Percentiles rank a stretch among this genome's conserved stretches.
These are phyloP conservation scores for Aurelia aurita complex sp. Pacific DNA, from an alignment of 30 jellyfish, hydroid and myxozoan species.

Conservation along the genomic window DNA sequence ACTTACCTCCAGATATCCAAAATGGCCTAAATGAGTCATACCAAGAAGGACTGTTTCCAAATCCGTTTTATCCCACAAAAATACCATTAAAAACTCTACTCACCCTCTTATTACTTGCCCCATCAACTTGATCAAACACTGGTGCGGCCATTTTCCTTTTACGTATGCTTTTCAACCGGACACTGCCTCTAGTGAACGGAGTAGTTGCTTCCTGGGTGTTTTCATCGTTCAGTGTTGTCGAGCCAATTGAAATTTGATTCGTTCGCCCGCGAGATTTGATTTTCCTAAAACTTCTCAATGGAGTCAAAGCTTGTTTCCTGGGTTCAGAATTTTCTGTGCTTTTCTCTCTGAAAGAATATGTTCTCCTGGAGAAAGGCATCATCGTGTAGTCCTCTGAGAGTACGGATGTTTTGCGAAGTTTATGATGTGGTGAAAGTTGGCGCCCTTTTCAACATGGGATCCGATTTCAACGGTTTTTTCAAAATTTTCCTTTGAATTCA, in stretches of 20 bases:
- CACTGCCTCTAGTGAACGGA: conserved; percentile 68
- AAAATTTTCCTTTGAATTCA: not conserved
- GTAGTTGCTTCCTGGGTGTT: conserved; percentile 59
- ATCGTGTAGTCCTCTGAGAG: not conserved
- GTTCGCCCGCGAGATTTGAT: conserved; percentile 90
- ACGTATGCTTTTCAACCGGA: conserved; percentile 80
- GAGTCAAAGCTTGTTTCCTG: not conserved
- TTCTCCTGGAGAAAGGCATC: conserved; percentile 29
- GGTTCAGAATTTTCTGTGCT: not conserved
- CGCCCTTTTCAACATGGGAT: conserved; percentile 32
- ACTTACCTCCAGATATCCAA: not conserved
- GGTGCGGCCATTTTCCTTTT: conserved; percentile 89
- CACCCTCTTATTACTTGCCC: conserved; percentile 29
- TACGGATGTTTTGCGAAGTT: not conserved
- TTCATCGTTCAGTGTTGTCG: conserved; percentile 51
- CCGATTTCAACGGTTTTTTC: conserved; percentile 35
- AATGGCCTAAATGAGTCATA: not conserved
- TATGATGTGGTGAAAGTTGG: not conserved
- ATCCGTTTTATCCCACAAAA: not conserved
- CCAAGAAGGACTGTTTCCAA: not conserved
- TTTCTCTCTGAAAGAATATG: conserved; percentile 46
- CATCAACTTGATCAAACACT: conserved; percentile 56
- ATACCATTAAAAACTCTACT: not conserved
- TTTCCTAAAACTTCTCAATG: conserved; percentile 40
- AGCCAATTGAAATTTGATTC: conserved; percentile 39